Conservation (phyloP, 2,113 vertebrate species). For the rat (Rattus norvegicus) region GRCr8 NC_086020.1:25979501-25980000, state of each 20-base stretch:
- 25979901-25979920: neutral
- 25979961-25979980: neutral
- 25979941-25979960: neutral
- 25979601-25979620: conserved; percentile 13
- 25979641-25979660: conserved; percentile 30
- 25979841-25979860: rapidly evolving
- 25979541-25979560: neutral
- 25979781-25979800: neutral
- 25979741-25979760: neutral
- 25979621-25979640: conserved; percentile 51
- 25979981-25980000: neutral
- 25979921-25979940: neutral
- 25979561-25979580: conserved; percentile 32
- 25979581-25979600: conserved; percentile 48
- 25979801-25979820: neutral
- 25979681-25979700: conserved; percentile 25
- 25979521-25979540: conserved; percentile 49
- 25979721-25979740: neutral
- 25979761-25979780: conserved; percentile 1
- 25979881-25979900: neutral
- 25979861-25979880: neutral
- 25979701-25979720: conserved; percentile 41
- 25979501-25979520: conserved; percentile 59
- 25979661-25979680: conserved; percentile 22
- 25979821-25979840: neutral